phyloP scores from a whole-genome alignment of 2,888 invertebrate species.

The Ophraella communa region DNA sequence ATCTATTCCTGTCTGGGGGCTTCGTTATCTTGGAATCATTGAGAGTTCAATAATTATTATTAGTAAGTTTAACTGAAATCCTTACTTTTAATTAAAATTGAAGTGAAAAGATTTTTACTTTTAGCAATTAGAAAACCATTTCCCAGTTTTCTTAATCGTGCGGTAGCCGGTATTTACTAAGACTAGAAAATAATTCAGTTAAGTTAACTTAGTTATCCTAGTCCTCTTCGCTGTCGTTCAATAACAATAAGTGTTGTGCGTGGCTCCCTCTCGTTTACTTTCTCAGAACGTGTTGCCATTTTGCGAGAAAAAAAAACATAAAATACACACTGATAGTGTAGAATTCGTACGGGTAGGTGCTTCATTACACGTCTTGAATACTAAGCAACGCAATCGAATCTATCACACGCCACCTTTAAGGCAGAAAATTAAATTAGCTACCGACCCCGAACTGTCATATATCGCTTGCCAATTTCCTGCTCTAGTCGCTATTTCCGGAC shows the following conservation, averaged over 20 bases:
- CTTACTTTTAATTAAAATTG: too few relatives aligned
- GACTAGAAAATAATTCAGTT: neutral
- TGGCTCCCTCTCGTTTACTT: constrained; percentile 40
- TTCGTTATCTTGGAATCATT: too few relatives aligned
- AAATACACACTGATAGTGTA: constrained; percentile 17
- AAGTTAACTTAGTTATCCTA: neutral
- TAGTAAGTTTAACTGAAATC: neutral
- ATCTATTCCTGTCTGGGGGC: too few relatives aligned
- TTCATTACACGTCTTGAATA: constrained; percentile 37
- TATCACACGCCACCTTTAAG: constrained; percentile 49
- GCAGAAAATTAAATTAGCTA: constrained; percentile 53
- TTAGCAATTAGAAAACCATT: too few relatives aligned
- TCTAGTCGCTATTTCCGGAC: constrained; percentile 35
- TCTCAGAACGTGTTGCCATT: constrained; percentile 46
- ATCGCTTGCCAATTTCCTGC: constrained; percentile 55
- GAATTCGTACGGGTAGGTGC: constrained; percentile 25
- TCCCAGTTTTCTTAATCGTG: too few relatives aligned
- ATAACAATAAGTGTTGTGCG: constrained; percentile 19
- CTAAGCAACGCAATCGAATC: constrained; percentile 50
- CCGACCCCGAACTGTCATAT: constrained; percentile 52
- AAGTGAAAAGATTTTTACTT: too few relatives aligned
- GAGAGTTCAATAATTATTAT: too few relatives aligned
- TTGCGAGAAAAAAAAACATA: constrained; percentile 31
- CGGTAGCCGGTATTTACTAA: too few relatives aligned
- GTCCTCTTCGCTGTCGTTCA: neutral